phyloP scores from a whole-genome alignment of 2,888 invertebrate genomes.

The Meghimatium bilineatum region DNA sequence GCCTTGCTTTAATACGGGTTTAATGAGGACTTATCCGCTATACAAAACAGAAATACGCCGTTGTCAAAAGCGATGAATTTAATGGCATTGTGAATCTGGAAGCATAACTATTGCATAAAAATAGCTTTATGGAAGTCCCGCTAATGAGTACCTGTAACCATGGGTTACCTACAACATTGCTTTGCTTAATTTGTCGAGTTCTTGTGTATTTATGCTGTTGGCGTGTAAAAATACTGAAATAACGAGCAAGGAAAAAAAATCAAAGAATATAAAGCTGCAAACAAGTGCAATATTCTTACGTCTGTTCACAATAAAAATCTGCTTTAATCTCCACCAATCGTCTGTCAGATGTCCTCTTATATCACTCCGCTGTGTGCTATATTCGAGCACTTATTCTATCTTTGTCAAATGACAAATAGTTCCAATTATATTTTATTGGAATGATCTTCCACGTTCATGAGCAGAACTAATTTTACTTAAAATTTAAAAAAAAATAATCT shows the following conservation, averaged over 20 bases:
- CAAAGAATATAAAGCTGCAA: neutral
- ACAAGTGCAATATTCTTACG: neutral
- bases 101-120: no score
- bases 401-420: conserved; percentile 2
- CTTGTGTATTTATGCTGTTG: neutral
- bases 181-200: neutral
- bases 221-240: neutral
- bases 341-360: neutral
- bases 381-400: neutral
- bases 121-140: no score
- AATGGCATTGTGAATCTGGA: no score
- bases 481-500: no score
- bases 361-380: neutral
- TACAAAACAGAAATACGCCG: no score
- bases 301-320: neutral
- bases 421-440: neutral
- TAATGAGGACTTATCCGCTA: no score
- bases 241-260: neutral
- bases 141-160: neutral
- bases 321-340: neutral
- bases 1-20: no score
- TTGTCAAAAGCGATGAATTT: no score
- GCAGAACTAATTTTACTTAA: neutral
- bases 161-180: neutral
- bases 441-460: neutral